Base-by-base conservation (phyloP, 2,888 invertebrate genomes). In the Lasioglossum calceatum region DNA sequence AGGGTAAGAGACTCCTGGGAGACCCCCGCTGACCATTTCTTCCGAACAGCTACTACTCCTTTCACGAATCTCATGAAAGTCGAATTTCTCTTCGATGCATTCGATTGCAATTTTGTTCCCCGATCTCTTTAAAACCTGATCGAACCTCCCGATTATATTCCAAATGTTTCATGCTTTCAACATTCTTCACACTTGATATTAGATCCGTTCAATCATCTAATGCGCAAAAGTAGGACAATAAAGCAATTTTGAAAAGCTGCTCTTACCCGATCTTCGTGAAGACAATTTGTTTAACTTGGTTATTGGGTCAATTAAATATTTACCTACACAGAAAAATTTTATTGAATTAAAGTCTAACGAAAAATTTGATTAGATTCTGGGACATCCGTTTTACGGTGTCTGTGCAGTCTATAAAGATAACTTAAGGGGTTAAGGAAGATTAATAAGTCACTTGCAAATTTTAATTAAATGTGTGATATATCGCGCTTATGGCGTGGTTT, bases 21-120 rank as follows among this genome's bases (percentile, higher is more conserved):
- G 47, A 78, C 58, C 64, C 64, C 39, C 12, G 72, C 67, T 58
- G 79, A 73, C 73, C 79, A 14, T 73, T 71, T 36, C 81, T 72
- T 47, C 36, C 39, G 54, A 44, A 39, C 54, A 72, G 42, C 73
- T 19, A 47, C 61, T 54, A 61, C 8, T 27, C 77, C 54, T 32
- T 47, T 27, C 42, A 16, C n/a, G 47, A 74, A 71, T 75, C 73
- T 39, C 36, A 44, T 79, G 58, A 70, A 73, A 73, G 36, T 83
- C 36, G 32, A 70, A 84, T 50, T 44, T 74, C 23, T 54, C 36
- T 14, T 27, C 2, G 19, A 27, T 3, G 39, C 19, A 36, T 19
- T 27, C 16, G 16, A 42, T 42, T 23, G 27, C 39, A 42, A 19
- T 27, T 36, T 42, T 54, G 39, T 44, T n/a, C 23, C 23, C 4